These are phyloP conservation scores for Himalopsyche tibetana DNA, from an alignment of 2,888 invertebrate genomes.

Conservation along the genomic window DNA sequence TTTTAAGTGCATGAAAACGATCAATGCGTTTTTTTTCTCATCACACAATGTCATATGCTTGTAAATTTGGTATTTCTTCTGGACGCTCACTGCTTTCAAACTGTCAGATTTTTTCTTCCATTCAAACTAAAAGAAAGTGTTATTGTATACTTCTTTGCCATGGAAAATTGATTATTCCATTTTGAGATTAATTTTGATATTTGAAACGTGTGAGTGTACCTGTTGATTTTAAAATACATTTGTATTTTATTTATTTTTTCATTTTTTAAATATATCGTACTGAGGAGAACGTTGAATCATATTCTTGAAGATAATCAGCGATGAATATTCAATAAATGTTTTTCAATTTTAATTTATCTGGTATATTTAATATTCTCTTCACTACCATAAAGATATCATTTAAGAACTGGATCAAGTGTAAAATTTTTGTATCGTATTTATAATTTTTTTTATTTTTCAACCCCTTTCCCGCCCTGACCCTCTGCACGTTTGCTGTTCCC, in stretches of 20 bases:
- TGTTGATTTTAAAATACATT: not conserved
- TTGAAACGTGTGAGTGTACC: not conserved
- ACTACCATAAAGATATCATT: not conserved
- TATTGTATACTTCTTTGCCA: not conserved
- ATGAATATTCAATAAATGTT: no score
- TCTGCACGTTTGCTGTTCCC: constrained; percentile 75
- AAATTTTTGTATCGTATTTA: constrained; percentile 67
- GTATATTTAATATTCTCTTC: not conserved
- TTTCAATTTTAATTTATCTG: no score
- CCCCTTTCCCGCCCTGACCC: constrained; percentile 72
- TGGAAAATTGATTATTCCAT: not conserved
- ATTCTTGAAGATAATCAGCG: not conserved
- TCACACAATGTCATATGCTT: not conserved
- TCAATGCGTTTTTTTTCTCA: not conserved
- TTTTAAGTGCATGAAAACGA: not conserved
- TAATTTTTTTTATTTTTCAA: constrained; percentile 71
- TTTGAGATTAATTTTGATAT: not conserved
- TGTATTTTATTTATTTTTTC: not conserved
- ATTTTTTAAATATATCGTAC: not conserved
- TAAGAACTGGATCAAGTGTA: constrained; percentile 32
- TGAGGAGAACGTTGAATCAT: not conserved
- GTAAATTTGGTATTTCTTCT: not conserved
- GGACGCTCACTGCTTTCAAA: constrained; percentile 6
- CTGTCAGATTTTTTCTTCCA: not conserved
- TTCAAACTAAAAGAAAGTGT: not conserved